Conservation (phyloP, 2,888 invertebrate species). For the Drosophila falleni region DNA sequence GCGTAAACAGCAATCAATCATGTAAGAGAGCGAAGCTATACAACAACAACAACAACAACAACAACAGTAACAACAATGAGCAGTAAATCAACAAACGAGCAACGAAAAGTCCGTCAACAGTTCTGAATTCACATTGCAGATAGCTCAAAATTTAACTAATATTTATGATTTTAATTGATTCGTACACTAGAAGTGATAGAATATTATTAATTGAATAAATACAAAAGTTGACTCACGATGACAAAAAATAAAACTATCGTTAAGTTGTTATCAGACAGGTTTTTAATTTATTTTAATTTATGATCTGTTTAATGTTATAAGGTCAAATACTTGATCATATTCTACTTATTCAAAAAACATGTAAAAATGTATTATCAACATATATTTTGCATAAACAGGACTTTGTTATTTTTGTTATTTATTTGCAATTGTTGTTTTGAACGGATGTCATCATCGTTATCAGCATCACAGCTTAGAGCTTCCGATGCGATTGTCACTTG, state of each 20-base stretch:
- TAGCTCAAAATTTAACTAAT: constrained; percentile 19
- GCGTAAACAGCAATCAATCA: constrained; percentile 75
- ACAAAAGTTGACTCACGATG: background rate
- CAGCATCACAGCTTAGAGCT: constrained; percentile 37
- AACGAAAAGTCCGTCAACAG: constrained; percentile 16
- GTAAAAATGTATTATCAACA: background rate
- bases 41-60: constrained; percentile 15
- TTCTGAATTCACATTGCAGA: constrained; percentile 12
- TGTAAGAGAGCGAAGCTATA: constrained; percentile 20
- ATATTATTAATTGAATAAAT: too few species aligned
- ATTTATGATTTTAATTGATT: constrained; percentile 12
- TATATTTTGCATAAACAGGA: background rate
- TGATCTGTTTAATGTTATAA: too few species aligned
- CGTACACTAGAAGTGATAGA: background rate
- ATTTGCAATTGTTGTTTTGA: constrained; percentile 16
- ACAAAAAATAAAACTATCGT: too few species aligned
- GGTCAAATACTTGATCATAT: too few species aligned
- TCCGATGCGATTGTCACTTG: constrained; percentile 65
- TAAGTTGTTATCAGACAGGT: too few species aligned
- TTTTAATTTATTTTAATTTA: too few species aligned
- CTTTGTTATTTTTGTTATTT: constrained; percentile 1
- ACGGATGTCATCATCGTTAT: constrained; percentile 56
- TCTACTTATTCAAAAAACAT: background rate
- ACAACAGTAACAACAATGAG: constrained; percentile 16
- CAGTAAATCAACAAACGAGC: constrained; percentile 29